Evolutionary conservation across 2,888 invertebrate species (phyloP), one percentile per base, ranked within the genome.

Genomic region (Melinaea menophilus): DNA sequence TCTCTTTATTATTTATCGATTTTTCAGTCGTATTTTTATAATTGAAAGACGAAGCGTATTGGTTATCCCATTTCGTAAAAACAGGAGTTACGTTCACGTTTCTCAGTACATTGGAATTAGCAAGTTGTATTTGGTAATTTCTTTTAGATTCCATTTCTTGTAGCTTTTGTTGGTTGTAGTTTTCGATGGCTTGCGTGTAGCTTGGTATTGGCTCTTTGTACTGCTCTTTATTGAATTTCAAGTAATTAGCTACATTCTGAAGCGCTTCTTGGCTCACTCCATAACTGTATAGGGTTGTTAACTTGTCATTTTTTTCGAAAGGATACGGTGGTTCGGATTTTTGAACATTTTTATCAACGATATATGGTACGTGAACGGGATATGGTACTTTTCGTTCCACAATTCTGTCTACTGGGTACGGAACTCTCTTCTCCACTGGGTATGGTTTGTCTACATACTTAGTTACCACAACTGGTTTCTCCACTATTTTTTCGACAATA

Each of bases 371-470:
- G 5, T 94, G 91, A 0, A 93, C 86, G 0, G 86, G 92, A 74
- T 92, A 91, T 0, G 92, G 93, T 2, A 92, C 87, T 48, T 90
- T 87, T 69, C 87, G 91, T 69, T 92, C 91, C 0, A 92, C 81
- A 31, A 91, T 82, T 68, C 87, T 91, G 58, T 92, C 92, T 0
- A 91, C 87, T 0, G 86, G 81, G 59, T 88, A 87, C 11, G 89
- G 88, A 2, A 91, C 84, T 63, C 80, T 76, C 62, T 88, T 89
- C 69, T 91, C 92, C 0, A 91, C 85, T 0, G 90, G 86, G 63
- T 89, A 91, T 0, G 92, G 92, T 72, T 85, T 86, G 55, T 88
- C 85, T 0, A 88, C 71, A 58, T 87, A 88, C 68, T 86, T 86
- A 0, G 86, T 88, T 0, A 92, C 84, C 0, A 88, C 81, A 0